phyloP scores from a whole-genome alignment of 2,113 vertebrate genomes.

The Cervus canadensis region DNA sequence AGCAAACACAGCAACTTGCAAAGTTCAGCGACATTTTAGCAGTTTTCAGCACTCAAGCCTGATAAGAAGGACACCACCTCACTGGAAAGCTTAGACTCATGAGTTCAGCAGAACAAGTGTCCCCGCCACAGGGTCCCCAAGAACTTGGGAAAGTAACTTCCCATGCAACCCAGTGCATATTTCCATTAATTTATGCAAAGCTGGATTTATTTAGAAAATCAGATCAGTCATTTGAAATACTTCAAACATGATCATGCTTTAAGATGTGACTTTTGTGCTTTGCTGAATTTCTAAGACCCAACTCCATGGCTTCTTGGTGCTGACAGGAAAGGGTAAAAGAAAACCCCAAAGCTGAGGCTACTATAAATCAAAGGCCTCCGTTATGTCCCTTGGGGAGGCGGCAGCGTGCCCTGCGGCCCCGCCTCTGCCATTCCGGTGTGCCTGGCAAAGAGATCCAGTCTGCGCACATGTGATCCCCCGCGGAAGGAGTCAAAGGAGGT shows the following conservation, averaged over 20 bases:
- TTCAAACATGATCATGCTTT: slow-evolving; percentile 42
- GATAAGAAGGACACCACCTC: slow-evolving; percentile 36
- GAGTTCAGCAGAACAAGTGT: slow-evolving; percentile 11
- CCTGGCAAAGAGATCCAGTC: not conserved
- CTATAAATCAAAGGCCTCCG: not conserved
- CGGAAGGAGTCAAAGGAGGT: not conserved
- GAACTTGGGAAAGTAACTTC: not conserved
- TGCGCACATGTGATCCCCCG: not conserved
- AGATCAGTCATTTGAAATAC: slow-evolving; percentile 48
- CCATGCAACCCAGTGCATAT: slow-evolving; percentile 32
- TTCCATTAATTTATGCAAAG: slow-evolving; percentile 65
- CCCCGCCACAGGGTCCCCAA: slow-evolving; percentile 12
- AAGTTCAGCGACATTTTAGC: slow-evolving; percentile 74
- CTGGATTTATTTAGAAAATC: slow-evolving; percentile 58
- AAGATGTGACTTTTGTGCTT: not conserved
- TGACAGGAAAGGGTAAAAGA: not conserved
- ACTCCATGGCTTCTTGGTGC: not conserved
- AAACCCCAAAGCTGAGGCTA: not conserved
- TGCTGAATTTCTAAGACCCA: slow-evolving; percentile 48
- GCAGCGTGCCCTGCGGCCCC: not conserved
- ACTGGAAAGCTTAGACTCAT: slow-evolving; percentile 34
- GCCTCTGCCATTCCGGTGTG: not conserved
- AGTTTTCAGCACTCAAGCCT: not conserved
- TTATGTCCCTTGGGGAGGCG: not conserved
- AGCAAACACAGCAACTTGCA: slow-evolving; percentile 75